These are phyloP conservation scores for Tupaia tana DNA, from an alignment of 2,113 vertebrate genomes.

Conservation along the genomic window DNA sequence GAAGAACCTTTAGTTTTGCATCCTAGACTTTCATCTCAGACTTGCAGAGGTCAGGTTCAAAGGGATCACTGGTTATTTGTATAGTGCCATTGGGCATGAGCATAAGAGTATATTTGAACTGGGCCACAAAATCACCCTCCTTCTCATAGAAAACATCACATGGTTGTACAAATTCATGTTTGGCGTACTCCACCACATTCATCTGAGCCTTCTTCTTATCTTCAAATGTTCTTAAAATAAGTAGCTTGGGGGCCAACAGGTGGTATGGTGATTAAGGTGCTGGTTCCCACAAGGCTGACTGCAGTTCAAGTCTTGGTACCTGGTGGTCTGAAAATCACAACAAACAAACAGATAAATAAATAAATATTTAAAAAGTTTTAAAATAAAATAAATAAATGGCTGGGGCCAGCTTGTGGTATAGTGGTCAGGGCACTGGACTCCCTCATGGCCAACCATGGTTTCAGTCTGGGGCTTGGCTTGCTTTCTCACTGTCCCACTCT, in stretches of 20 bases:
- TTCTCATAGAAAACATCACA: slow-evolving; percentile 98
- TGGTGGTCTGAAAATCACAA: too few relatives aligned
- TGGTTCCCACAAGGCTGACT: too few relatives aligned
- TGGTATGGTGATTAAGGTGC: too few relatives aligned
- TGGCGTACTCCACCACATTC: slow-evolving; percentile 98
- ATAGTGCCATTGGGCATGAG: slow-evolving; percentile 98
- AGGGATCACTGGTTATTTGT: slow-evolving; percentile 95
- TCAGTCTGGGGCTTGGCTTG: too few relatives aligned
- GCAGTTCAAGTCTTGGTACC: too few relatives aligned
- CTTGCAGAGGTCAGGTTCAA: slow-evolving; percentile 96
- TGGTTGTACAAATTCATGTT: slow-evolving; percentile 97
- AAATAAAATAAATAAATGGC: too few relatives aligned
- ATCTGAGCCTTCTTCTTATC: slow-evolving; percentile 97
- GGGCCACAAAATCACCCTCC: slow-evolving; percentile 96
- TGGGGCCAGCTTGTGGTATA: too few relatives aligned
- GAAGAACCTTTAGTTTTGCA: slow-evolving; percentile 95
- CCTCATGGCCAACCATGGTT: too few relatives aligned
- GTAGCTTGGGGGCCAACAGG: background rate
- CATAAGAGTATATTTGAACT: slow-evolving; percentile 99
- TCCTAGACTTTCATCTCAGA: slow-evolving; percentile 97
- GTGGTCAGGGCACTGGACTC: too few relatives aligned
- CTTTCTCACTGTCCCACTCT: too few relatives aligned
- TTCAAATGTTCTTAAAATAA: slow-evolving; percentile 92
- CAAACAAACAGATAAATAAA: too few relatives aligned
- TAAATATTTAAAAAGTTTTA: too few relatives aligned